Conservation (phyloP, 2,797 vertebrate genomes). For the Gymnocypris eckloni region DNA sequence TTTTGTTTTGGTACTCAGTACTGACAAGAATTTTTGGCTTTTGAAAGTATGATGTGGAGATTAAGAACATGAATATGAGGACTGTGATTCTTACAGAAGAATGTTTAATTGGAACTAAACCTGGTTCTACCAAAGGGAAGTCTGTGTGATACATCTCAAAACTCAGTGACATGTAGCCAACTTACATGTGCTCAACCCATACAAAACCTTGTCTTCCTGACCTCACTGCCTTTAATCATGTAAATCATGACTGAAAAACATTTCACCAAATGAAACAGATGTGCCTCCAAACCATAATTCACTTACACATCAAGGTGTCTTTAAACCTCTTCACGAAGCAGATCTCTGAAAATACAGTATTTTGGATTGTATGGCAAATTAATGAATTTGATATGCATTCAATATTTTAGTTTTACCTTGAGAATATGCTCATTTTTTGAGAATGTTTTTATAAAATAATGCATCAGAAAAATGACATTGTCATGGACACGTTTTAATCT, state of each 20-base stretch:
- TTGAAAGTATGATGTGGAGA: conserved; percentile 33
- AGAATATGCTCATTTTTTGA: neutral
- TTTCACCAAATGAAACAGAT: neutral
- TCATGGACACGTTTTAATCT: neutral
- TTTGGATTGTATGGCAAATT: neutral
- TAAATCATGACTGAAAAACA: conserved; percentile 6
- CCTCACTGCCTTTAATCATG: conserved; percentile 39
- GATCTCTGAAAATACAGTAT: neutral
- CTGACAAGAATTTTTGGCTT: conserved; percentile 18
- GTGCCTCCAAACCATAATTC: conserved; percentile 26
- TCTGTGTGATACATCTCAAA: neutral
- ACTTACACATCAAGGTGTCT: conserved; percentile 26
- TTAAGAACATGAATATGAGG: neutral
- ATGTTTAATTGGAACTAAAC: neutral
- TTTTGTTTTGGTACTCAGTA: neutral
- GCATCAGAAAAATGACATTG: neutral
- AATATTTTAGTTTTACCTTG: neutral
- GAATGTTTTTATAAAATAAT: conserved; percentile 7
- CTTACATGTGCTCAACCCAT: conserved; percentile 1
- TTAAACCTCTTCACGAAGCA: neutral
- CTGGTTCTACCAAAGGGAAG: conserved; percentile 47
- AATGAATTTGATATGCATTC: neutral
- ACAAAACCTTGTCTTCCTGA: conserved; percentile 11
- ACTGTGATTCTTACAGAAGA: conserved; percentile 17
- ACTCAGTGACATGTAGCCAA: conserved; percentile 9